These are phyloP conservation scores for Zoanthus solanderi DNA, from an alignment of 92 coral and sea anemone genomes.

Conservation along the genomic window DNA sequence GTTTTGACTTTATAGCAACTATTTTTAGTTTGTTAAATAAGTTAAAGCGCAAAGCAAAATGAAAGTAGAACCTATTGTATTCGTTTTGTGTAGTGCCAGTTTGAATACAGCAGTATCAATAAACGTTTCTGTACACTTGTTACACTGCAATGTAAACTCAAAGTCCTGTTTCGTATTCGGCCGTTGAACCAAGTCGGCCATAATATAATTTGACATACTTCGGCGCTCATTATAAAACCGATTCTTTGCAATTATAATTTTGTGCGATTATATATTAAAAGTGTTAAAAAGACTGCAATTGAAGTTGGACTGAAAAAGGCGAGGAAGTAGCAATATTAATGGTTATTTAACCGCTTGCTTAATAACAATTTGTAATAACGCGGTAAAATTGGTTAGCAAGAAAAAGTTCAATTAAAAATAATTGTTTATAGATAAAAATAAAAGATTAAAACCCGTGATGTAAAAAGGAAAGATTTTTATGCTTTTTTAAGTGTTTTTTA, in stretches of 20 bases:
- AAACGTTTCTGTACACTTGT: conserved; percentile 19
- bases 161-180: not conserved
- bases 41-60: not conserved
- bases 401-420: not conserved
- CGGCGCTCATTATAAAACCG: conserved; percentile 36
- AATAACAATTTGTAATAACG: conserved; percentile 35
- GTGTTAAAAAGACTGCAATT: conserved; percentile 9
- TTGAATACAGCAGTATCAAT: not conserved
- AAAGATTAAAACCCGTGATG: not conserved
- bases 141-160: not conserved
- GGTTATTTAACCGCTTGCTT: not conserved
- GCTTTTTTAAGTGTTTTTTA: not conserved
- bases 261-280: conserved; percentile 25
- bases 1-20: conserved; percentile 21
- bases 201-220: conserved; percentile 49
- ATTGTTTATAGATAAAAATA: not conserved
- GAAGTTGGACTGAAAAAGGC: conserved; percentile 21
- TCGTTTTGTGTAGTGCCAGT: not conserved
- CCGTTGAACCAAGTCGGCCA: conserved; percentile 10
- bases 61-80: not conserved
- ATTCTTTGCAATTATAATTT: conserved; percentile 31
- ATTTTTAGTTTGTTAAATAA: conserved; percentile 5
- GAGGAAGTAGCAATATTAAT: not conserved
- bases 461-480: not conserved
- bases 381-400: conserved; percentile 7